Conservation (phyloP, 1,140 invertebrate species). For the Brachionus koreanus region DNA sequence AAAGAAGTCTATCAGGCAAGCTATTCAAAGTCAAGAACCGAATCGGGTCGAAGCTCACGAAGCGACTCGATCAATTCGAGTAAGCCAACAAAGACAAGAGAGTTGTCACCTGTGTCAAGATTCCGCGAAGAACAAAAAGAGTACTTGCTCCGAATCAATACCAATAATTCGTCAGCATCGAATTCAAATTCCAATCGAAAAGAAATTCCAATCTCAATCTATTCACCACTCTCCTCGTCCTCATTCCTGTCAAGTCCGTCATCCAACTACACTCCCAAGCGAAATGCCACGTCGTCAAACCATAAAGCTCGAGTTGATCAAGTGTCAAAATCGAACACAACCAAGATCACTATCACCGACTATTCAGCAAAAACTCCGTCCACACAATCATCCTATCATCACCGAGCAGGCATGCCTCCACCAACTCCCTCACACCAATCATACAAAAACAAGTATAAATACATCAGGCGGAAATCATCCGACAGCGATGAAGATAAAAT, state of each 20-base stretch:
- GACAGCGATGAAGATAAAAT: constrained; percentile 40
- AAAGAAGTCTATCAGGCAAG: not conserved
- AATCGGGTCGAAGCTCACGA: not conserved
- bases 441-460: not conserved
- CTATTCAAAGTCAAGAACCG: not conserved
- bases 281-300: not conserved
- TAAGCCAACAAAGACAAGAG: not conserved
- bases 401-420: not conserved
- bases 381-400: not conserved
- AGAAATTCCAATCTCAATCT: constrained; percentile 32
- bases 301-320: constrained; percentile 31
- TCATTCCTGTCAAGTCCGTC: not conserved
- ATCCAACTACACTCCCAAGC: not conserved
- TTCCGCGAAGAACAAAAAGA: constrained; percentile 30
- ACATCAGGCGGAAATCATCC: not conserved
- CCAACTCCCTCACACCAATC: not conserved
- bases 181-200: constrained; percentile 40
- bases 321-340: constrained; percentile 26
- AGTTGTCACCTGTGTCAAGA: constrained; percentile 21
- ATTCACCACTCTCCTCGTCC: constrained; percentile 12
- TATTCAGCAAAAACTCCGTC: constrained; percentile 34
- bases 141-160: not conserved
- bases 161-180: constrained; percentile 25
- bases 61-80: not conserved
- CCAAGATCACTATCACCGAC: constrained; percentile 26